Evolutionary conservation across 2,888 invertebrate genomes (phyloP).

Genomic region (Ceramica pisi): DNA sequence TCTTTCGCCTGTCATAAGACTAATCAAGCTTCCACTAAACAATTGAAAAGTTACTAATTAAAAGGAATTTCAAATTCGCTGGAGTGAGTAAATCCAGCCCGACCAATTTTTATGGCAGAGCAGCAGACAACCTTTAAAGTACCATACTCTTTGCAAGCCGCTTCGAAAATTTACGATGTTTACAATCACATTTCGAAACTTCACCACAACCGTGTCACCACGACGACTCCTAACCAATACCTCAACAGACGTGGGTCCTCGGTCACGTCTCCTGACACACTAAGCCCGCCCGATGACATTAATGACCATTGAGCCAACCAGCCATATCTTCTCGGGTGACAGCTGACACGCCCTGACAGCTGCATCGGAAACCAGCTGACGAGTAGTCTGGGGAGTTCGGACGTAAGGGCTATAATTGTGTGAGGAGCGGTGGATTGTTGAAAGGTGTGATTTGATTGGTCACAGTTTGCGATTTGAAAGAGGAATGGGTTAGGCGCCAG

Average conservation of each 20-base stretch:
- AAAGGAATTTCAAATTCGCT: background rate
- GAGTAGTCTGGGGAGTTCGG: slow-evolving; percentile 37
- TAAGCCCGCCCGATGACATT: slow-evolving; percentile 54
- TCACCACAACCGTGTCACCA: background rate
- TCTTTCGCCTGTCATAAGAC: too few relatives aligned
- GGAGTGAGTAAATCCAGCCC: background rate
- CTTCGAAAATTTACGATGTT: background rate
- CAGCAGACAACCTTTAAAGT: background rate
- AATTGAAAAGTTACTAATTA: background rate
- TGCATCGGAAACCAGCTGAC: slow-evolving; percentile 50
- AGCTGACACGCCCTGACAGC: slow-evolving; percentile 54
- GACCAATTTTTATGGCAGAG: background rate
- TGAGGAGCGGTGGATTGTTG: slow-evolving; percentile 14
- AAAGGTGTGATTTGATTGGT: slow-evolving; percentile 26
- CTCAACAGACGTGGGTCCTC: slow-evolving; percentile 28
- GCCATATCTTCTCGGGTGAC: slow-evolving; percentile 50
- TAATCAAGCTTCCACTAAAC: too few relatives aligned
- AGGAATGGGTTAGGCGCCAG: background rate
- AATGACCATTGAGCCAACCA: slow-evolving; percentile 59
- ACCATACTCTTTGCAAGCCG: background rate
- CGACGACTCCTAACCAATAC: slow-evolving; percentile 19
- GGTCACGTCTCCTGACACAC: slow-evolving; percentile 32
- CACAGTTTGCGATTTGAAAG: slow-evolving; percentile 1
- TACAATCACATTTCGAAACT: background rate
- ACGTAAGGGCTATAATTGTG: slow-evolving; percentile 37